Evolutionary conservation across 1,140 invertebrate species (phyloP).

Genomic region (Platyura marginata): DNA sequence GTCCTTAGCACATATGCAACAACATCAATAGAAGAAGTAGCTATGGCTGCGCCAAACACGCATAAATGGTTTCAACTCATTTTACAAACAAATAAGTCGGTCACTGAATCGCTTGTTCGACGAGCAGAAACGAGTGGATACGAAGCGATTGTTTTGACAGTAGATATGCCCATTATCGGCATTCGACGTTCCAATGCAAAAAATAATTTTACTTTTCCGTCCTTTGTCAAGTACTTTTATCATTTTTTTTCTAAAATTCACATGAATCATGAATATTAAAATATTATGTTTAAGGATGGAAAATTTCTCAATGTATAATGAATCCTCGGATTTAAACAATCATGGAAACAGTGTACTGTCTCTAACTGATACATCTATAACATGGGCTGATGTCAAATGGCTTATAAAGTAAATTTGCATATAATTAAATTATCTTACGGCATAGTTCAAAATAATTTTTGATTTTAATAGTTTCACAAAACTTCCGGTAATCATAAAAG

Average conservation of each 20-base stretch:
- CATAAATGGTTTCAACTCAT: constrained; percentile 78
- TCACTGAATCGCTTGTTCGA: constrained; percentile 52
- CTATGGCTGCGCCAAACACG: constrained; percentile 64
- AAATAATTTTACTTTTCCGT: constrained; percentile 72
- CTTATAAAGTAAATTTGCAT: too few species aligned
- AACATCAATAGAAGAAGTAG: constrained; percentile 22
- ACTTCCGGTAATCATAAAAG: constrained; percentile 76
- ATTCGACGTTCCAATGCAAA: constrained; percentile 55
- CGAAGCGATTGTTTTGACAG: constrained; percentile 73
- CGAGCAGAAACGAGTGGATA: constrained; percentile 70
- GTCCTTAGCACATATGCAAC: not conserved
- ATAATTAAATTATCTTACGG: too few species aligned
- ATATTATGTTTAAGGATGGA: not conserved
- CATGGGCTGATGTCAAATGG: constrained; percentile 75
- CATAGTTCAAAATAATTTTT: too few species aligned
- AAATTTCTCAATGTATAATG: constrained; percentile 54
- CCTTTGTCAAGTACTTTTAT: too few species aligned
- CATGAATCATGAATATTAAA: not conserved
- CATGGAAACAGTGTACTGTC: constrained; percentile 53
- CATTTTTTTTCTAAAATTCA: not conserved
- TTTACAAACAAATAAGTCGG: constrained; percentile 45
- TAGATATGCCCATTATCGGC: constrained; percentile 78
- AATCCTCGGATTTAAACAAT: constrained; percentile 39
- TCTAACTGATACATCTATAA: constrained; percentile 58
- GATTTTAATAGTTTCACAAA: constrained; percentile 39